Conservation (phyloP, 1,140 invertebrate species). For the Eupristina koningsbergeri region DNA sequence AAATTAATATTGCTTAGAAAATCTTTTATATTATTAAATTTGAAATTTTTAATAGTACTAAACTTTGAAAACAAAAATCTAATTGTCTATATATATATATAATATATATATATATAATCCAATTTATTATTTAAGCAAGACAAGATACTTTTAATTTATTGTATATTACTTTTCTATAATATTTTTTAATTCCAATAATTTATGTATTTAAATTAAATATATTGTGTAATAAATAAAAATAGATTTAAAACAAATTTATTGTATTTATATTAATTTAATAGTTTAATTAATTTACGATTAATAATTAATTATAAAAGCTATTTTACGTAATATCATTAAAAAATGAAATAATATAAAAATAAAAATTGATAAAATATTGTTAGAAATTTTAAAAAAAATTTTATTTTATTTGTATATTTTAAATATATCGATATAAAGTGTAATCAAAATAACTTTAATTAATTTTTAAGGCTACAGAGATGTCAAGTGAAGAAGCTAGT, state of each 20-base stretch:
- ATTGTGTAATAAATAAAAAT: background rate
- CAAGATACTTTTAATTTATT: background rate
- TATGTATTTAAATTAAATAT: background rate
- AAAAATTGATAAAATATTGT: too few relatives aligned
- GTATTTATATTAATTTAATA: too few relatives aligned
- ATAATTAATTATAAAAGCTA: too few relatives aligned
- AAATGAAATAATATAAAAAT: background rate
- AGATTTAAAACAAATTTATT: background rate
- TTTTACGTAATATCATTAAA: background rate
- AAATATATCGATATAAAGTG: background rate
- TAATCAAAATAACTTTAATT: background rate
- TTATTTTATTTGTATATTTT: background rate
- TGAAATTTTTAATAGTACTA: too few relatives aligned
- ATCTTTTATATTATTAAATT: too few relatives aligned
- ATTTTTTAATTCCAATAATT: background rate
- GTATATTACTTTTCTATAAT: background rate
- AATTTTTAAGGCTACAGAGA: slow-evolving; percentile 14
- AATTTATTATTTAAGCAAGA: too few relatives aligned
- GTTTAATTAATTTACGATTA: too few relatives aligned
- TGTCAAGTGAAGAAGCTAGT: slow-evolving; percentile 41
- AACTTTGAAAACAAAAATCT: too few relatives aligned
- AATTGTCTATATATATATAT: too few relatives aligned
- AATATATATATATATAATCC: too few relatives aligned
- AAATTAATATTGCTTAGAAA: too few relatives aligned
- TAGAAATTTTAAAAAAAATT: too few relatives aligned